A percentile compares a stretch with the other conserved stretches of the same genome.
Evolutionary conservation across 2,888 invertebrate genomes (phyloP).

Genomic region (Ochropleura plecta): DNA sequence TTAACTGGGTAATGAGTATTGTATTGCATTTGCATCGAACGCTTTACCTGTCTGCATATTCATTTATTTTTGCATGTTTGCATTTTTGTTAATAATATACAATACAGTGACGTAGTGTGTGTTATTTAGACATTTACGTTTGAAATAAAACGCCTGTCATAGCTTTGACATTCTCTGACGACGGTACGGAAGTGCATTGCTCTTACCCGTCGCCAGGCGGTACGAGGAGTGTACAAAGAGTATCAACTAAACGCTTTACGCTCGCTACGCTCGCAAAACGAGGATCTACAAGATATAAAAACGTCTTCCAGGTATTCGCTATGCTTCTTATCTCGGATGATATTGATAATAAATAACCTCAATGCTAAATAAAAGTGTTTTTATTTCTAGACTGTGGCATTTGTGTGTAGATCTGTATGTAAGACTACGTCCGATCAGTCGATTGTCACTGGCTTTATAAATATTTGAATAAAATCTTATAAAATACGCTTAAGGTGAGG

Average conservation of each 20-base stretch:
- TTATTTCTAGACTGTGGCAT: no score
- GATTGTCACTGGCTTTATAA: no score
- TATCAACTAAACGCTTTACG: no score
- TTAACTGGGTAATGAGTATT: background rate
- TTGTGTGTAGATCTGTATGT: no score
- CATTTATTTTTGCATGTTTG: background rate
- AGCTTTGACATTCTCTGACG: background rate
- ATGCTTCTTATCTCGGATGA: background rate
- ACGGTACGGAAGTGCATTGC: constrained; percentile 26
- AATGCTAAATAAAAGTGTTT: background rate
- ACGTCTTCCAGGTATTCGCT: background rate
- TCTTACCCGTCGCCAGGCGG: constrained; percentile 22
- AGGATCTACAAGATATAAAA: background rate
- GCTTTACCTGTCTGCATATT: background rate
- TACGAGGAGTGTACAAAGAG: background rate
- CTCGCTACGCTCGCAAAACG: no score
- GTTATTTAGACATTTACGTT: background rate
- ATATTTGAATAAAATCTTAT: no score
- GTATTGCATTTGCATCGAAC: background rate
- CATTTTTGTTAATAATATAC: background rate
- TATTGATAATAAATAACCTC: background rate
- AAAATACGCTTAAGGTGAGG: no score
- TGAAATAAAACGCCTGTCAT: constrained; percentile 33
- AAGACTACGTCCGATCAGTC: no score
- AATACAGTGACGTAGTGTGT: background rate